These are phyloP conservation scores for Zaprionus vittiger DNA, from an alignment of 1,140 invertebrate species.

Conservation along the genomic window DNA sequence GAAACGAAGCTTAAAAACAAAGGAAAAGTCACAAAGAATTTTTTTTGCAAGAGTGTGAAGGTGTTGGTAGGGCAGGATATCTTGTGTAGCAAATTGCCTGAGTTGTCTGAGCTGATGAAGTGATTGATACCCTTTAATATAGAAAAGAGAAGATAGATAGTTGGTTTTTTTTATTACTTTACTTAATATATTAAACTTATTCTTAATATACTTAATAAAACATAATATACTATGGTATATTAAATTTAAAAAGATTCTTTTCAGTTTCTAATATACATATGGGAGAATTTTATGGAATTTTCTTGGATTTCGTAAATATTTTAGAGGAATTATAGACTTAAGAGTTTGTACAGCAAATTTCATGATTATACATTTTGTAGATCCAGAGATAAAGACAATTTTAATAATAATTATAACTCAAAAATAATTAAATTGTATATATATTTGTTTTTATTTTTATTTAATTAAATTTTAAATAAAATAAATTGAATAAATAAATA, in stretches of 20 bases:
- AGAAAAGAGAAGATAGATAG: background rate
- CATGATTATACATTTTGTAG: background rate
- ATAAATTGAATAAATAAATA: no score
- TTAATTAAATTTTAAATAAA: no score
- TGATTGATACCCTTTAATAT: background rate
- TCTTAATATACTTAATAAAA: no score
- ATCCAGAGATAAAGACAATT: background rate
- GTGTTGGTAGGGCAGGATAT: background rate
- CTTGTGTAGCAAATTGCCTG: background rate
- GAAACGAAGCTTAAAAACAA: constrained; percentile 13
- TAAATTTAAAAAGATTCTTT: background rate
- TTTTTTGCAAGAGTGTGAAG: background rate
- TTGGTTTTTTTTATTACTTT: no score
- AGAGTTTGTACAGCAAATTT: background rate
- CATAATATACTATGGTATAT: no score
- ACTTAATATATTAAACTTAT: no score
- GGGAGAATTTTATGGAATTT: background rate
- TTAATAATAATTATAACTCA: background rate
- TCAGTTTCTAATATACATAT: background rate
- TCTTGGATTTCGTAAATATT: background rate
- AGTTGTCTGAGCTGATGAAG: background rate
- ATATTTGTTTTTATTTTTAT: no score
- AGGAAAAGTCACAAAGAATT: constrained; percentile 12
- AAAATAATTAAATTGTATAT: no score
- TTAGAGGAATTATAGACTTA: background rate